Conservation (phyloP, 2,797 vertebrate genomes). For the Brachymystax lenok region DNA sequence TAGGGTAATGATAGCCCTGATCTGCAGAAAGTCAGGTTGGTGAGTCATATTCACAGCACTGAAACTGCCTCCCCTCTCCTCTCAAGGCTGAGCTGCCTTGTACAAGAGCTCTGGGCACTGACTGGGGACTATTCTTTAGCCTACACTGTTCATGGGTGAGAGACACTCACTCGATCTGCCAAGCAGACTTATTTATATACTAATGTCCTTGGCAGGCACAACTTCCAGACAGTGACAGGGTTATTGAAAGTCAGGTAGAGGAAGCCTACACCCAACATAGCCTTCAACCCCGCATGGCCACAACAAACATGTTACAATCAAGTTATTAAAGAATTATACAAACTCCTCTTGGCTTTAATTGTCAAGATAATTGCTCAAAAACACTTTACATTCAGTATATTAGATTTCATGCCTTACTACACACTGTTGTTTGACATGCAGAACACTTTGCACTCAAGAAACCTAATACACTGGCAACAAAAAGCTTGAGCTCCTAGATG, state of each 20-base stretch:
- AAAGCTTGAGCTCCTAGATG: background rate
- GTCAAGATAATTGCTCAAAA: too few species aligned
- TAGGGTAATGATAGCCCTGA: too few species aligned
- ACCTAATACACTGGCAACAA: background rate
- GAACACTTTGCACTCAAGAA: background rate
- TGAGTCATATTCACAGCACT: too few species aligned
- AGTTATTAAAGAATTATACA: background rate
- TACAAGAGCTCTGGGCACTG: background rate
- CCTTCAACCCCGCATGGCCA: background rate
- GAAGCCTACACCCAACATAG: background rate
- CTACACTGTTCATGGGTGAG: background rate
- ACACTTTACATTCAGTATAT: background rate
- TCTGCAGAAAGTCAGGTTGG: too few species aligned
- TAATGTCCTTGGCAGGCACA: background rate
- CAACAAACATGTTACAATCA: background rate
- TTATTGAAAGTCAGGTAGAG: background rate
- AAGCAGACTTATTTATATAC: background rate
- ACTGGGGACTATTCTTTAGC: slow-evolving; percentile 17
- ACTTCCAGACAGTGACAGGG: background rate
- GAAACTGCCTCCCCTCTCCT: background rate
- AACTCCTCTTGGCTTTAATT: background rate
- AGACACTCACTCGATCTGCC: background rate
- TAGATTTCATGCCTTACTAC: background rate
- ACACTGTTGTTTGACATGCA: background rate
- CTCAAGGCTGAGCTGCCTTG: background rate